Base-by-base conservation (phyloP, 2,888 invertebrate genomes). In the Sipunculus nudus region DNA sequence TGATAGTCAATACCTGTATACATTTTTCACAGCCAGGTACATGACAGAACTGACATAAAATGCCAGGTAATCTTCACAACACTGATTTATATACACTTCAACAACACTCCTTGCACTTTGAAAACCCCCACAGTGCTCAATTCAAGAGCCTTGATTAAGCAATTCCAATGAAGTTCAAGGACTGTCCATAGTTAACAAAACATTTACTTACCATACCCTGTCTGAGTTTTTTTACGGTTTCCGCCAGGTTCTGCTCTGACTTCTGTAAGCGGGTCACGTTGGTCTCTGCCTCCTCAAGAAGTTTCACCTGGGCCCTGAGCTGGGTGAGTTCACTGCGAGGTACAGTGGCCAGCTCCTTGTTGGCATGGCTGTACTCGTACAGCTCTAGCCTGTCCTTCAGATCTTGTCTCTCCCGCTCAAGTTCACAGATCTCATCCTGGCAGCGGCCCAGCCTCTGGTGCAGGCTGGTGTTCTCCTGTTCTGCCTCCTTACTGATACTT, bases 161-260 rank as follows among this genome's bases (percentile, higher is more conserved):
- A n/a, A n/a, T n/a, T n/a, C n/a, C n/a, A n/a, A n/a, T n/a, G n/a
- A n/a, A n/a, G n/a, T n/a, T n/a, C n/a, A n/a, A n/a, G n/a, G n/a
- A n/a, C n/a, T n/a, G n/a, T n/a, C 43, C 43, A 43, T 43, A 6
- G 13, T 6, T 43, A 8, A 16, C 19, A 43, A 2, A 35, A 35
- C 35, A 35, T 13, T 19, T 3, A 54, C 59, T 8, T 3, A 59
- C 59, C 54, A 54, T 59, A 19, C 59, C 59, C 26, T 48, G n/a
- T n/a, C 59, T 35, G 13, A 59, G 53, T 35, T 59, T 47, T 16
- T 39, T 29, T 3, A 63, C 26, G 23, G 49, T 55, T 3, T 54
- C 56, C 45, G 47, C 59, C 23, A 63, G 45, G 28, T 59, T 47
- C 10, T 38, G 28, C 39, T 55, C 63, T n/a, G 59, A 43, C 25